Base-by-base conservation (phyloP, 2,888 invertebrate genomes). In the Brachycybe producta region DNA sequence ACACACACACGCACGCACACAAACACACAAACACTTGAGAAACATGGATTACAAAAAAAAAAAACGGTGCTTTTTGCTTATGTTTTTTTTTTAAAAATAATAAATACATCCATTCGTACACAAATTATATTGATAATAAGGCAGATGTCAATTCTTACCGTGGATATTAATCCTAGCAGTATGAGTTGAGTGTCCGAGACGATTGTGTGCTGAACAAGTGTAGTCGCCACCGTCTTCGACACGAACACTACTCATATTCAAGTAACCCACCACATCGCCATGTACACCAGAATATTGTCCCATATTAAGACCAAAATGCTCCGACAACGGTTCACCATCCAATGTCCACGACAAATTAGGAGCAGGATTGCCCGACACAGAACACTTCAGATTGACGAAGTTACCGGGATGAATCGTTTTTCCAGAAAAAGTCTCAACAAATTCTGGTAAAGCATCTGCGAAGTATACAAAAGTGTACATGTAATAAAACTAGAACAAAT, bases 211-310 rank as follows among this genome's bases (percentile, higher is more conserved):
- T 1, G 40, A 19, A 42, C 56, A 56, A 23, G 38, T 34, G 45
- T 53, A 56, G 17, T 49, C 41, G 17, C 56, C 56, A 39, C 56
- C 57, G 41, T 59, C 59, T 30, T 58, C 57, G 3, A 56, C 44
- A 8, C 52, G 53, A 7, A 58, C 23, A 13, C 52, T 43, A 2
- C 56, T 56, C 5, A 59, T 58, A 41, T 59, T 59, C 8, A 59
- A 55, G 58, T 19, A 60, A 53, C 36, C 57, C 54, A n/a, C 58
- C 55, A 58, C 58, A 26, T 59, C 65, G 48, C 65, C 67, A 17
- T 46, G 46, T 15, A 19, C 28, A 21, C 34, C 34, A 8, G 47
- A 30, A 15, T 28, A 34, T 34, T 48, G 47, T 8, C 17, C 17
- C 5, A 41, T 23, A 5, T 19, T 5, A 5, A 41, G 5, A 7